Evolutionary conservation across 2,888 invertebrate genomes (phyloP), one percentile per base, ranked within the genome.

Genomic region (Diplolepis rosae): DNA sequence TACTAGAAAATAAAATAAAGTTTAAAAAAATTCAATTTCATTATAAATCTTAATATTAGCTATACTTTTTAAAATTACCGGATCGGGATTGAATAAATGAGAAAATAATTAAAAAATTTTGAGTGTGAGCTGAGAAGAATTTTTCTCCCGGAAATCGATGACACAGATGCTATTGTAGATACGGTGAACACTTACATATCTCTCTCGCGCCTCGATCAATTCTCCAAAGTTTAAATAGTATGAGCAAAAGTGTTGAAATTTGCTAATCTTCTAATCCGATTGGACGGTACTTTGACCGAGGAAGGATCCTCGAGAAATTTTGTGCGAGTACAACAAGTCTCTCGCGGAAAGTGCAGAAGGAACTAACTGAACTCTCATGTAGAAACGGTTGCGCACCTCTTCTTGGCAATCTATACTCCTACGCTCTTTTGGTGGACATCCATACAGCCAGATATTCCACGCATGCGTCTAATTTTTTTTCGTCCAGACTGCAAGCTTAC

Each of bases 391-490:
- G 77, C 76, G 76, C 74, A 79, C 77, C 76, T 70, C 68, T 72
- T 79, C 76, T 73, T 76, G 76, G 77, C 82, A 84, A 86, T 87
- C 87, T 87, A 86, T 87, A 86, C 85, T 82, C 80, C 76, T 72
- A 77, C 81, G 79, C 74, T 75, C 82, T 79, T 83, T 80, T 80
- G 80, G 77, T 78, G 77, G 70, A 78, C 78, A 72, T 77, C 78
- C 73, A 76, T 77, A 73, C 76, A 75, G 75, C 77, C 75, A 76
- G 77, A 77, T n/a, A 74, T 45, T 45, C 69, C 61, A 77, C 81
- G 80, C 80, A 81, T 76, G 83, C 85, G 84, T 73, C 66, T 48
- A 70, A 24, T 70, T 61, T 73, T 70, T 67, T 71, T 69, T 68
- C 71, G 71, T 73, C 71, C 72, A 72, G 69, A 70, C 70, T 76